These are phyloP conservation scores for Amphipoea lucens DNA, from an alignment of 2,888 invertebrate species.

Conservation along the genomic window DNA sequence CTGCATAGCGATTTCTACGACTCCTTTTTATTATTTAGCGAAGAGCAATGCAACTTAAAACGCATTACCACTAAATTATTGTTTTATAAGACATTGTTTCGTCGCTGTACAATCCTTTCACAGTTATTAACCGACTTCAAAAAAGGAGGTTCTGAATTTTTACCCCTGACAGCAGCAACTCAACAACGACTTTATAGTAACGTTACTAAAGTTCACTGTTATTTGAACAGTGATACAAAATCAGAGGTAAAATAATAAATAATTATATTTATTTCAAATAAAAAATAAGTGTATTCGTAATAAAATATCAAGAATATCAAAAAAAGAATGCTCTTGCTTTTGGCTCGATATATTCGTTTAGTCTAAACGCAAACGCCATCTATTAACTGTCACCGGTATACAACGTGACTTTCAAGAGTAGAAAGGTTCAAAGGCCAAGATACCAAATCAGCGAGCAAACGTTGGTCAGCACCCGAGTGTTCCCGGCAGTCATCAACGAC, in stretches of 20 bases:
- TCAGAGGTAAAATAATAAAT: background rate
- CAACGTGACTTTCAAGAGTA: background rate
- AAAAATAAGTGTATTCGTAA: background rate
- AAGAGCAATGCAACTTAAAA: slow-evolving; percentile 6
- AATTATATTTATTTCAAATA: too few relatives aligned
- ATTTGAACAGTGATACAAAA: background rate
- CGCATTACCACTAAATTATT: background rate
- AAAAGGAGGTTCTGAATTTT: too few relatives aligned
- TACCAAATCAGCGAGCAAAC: background rate
- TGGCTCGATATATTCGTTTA: background rate
- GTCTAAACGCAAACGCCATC: background rate
- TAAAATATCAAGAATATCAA: background rate
- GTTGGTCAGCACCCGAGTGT: background rate
- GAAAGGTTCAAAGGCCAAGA: background rate
- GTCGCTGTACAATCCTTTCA: background rate
- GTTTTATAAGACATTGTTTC: background rate
- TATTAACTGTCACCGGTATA: background rate
- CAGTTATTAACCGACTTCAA: background rate
- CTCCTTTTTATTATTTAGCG: background rate
- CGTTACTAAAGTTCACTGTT: background rate
- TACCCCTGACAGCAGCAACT: background rate
- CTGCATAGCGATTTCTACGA: background rate
- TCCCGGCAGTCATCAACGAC: background rate
- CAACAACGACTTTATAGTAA: background rate
- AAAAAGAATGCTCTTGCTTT: background rate